Conservation (phyloP, 1,140 invertebrate species). For the Nephila pilipes region DNA sequence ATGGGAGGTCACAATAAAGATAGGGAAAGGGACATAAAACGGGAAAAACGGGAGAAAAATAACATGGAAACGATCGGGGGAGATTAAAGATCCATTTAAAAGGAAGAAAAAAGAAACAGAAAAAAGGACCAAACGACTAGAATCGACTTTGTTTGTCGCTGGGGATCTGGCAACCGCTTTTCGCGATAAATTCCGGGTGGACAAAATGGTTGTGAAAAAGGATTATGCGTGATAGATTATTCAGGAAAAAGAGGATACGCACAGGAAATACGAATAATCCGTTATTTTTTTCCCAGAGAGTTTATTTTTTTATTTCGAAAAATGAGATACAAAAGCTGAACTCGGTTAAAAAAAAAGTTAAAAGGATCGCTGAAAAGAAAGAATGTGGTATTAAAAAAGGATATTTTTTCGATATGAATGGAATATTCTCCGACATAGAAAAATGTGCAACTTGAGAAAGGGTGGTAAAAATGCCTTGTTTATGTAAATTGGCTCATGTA, state of each 20-base stretch:
- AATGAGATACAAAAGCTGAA: constrained; percentile 16
- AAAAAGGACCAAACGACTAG: constrained; percentile 24
- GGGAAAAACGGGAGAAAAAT: constrained; percentile 44
- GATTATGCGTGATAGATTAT: constrained; percentile 69
- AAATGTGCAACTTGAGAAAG: background rate
- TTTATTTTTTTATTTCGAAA: constrained; percentile 14
- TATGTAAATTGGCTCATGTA: constrained; percentile 35
- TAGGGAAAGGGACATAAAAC: constrained; percentile 25
- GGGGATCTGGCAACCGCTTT: constrained; percentile 65
- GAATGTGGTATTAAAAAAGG: background rate
- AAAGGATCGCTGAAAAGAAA: background rate
- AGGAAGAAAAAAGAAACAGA: constrained; percentile 5
- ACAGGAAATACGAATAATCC: constrained; percentile 69
- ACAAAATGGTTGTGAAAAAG: constrained; percentile 64
- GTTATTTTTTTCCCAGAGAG: constrained; percentile 12
- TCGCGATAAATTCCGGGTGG: constrained; percentile 47
- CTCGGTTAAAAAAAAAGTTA: background rate
- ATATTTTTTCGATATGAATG: constrained; percentile 28
- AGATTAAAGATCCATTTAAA: constrained; percentile 70
- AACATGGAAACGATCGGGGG: constrained; percentile 52
- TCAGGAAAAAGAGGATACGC: constrained; percentile 41
- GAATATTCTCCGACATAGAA: background rate
- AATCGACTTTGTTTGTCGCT: constrained; percentile 69
- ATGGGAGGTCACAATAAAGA: constrained; percentile 32
- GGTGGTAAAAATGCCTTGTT: background rate